Conservation (phyloP, 2,888 invertebrate genomes). For the Torymus auratus region DNA sequence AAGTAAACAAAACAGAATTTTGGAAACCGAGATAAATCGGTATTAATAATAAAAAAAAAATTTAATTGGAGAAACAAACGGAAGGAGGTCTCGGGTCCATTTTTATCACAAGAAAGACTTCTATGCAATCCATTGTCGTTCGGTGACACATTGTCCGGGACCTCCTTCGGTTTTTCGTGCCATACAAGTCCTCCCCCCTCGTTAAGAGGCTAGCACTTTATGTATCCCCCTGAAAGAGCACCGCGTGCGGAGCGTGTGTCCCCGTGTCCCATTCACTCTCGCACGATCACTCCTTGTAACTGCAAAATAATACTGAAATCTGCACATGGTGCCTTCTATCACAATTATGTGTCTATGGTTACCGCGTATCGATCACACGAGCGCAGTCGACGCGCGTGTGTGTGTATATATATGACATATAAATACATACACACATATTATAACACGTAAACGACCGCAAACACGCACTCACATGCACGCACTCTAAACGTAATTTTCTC, state of each 20-base stretch:
- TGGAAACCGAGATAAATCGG: neutral
- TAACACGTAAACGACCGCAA: slow-evolving; percentile 50
- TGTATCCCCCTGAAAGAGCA: slow-evolving; percentile 4
- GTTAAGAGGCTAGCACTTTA: slow-evolving; percentile 2
- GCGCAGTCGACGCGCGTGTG: slow-evolving; percentile 43
- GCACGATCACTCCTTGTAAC: slow-evolving; percentile 25
- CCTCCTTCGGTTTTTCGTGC: too few relatives aligned
- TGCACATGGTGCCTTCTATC: slow-evolving; percentile 76
- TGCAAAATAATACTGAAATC: slow-evolving; percentile 76
- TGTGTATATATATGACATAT: slow-evolving; percentile 38
- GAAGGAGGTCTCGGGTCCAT: neutral
- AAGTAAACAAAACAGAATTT: neutral
- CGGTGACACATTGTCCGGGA: slow-evolving; percentile 1
- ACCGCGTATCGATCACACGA: slow-evolving; percentile 61
- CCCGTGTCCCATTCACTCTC: neutral
- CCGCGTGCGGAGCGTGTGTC: slow-evolving; percentile 22
- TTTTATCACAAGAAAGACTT: slow-evolving; percentile 16
- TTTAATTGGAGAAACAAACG: neutral
- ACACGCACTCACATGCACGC: slow-evolving; percentile 45
- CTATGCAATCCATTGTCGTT: slow-evolving; percentile 1
- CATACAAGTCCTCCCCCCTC: neutral
- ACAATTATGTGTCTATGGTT: slow-evolving; percentile 73
- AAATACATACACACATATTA: slow-evolving; percentile 17
- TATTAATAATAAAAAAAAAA: neutral
- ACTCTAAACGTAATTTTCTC: slow-evolving; percentile 17